phyloP scores from a whole-genome alignment of 2,113 vertebrate genomes.

The Holacanthus passer region DNA sequence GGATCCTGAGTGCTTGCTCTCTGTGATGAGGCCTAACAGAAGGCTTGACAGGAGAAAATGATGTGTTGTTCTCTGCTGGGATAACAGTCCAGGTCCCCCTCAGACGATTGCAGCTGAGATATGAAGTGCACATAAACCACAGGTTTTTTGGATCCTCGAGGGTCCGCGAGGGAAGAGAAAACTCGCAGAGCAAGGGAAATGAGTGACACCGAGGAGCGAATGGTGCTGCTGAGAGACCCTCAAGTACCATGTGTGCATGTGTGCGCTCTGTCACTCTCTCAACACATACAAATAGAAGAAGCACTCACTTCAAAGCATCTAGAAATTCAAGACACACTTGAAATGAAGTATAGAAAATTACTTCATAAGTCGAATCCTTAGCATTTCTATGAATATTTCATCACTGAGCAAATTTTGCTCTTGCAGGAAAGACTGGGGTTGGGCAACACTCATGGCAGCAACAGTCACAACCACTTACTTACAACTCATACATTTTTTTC shows the following conservation, averaged over 20 bases:
- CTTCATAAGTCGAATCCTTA: constrained; percentile 58
- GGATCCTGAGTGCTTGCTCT: constrained; percentile 78
- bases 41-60: constrained; percentile 81
- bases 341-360: constrained; percentile 68
- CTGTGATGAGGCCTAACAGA: constrained; percentile 77
- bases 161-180: constrained; percentile 52
- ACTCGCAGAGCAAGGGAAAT: constrained; percentile 59
- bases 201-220: constrained; percentile 71
- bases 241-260: constrained; percentile 33
- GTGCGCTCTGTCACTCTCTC: constrained; percentile 45
- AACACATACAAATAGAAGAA: constrained; percentile 63
- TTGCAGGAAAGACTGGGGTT: constrained; percentile 22
- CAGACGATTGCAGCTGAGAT: constrained; percentile 70
- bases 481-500: constrained; percentile 1
- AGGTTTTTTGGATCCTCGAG: constrained; percentile 62
- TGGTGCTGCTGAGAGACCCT: constrained; percentile 62
- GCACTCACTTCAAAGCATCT: constrained; percentile 63
- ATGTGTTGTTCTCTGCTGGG: constrained; percentile 80
- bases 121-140: constrained; percentile 78
- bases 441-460: constrained; percentile 6
- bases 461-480: constrained; percentile 21
- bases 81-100: constrained; percentile 63
- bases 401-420: constrained; percentile 29
- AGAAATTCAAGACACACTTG: constrained; percentile 66
- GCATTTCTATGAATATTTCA: constrained; percentile 65